Evolutionary conservation across 2,888 invertebrate species (phyloP), one percentile per base, ranked within the genome.

Genomic region (Cheilosia urbana): DNA sequence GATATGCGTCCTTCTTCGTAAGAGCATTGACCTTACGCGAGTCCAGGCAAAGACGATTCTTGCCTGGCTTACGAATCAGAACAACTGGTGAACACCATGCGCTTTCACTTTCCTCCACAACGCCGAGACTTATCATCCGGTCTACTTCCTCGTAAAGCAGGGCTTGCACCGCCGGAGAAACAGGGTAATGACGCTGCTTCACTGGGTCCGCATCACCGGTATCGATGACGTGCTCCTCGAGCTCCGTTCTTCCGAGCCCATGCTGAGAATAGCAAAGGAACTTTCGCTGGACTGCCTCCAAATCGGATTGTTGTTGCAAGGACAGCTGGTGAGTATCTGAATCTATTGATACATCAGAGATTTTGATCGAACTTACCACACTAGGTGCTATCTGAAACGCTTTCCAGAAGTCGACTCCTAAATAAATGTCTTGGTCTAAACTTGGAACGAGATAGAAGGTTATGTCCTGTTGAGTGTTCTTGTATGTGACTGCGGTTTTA

Each of bases 81-180:
- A 89, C 87, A 1, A 89, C 87, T 4, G 90, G 88, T 11, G 88
- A 89, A 13, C 87, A 87, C 90, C 90, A 90, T 1, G 88, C 75
- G 24, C 90, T 90, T 0, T 82, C 72, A 2, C 88, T 89, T n/a
- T 83, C 87, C 24, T 24, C 24, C 13, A 51, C 21, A 5, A 51
- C 24, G 15, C 51, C 89, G 3, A 88, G 62, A 2, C 49, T 60
- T 9, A 91, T 34, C 90, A 91, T 91, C 1, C 87, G 68, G 15
- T 90, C 89, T 0, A 90, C 82, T 69, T 90, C 90, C 1, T 65
- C 79, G 21, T 87, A 83, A 3, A 87, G 15, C 9, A 81, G 42
- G 15, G 60, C 60, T 51, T 88, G 87, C 9, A 87, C 55, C 1
- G 76, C 80, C 1, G 87, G 87, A 49, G 87, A 87, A 0, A 87